Percentiles rank a stretch among this genome's conserved stretches.
Conservation (phyloP, 2,888 invertebrate genomes). For the Pinctada fucata region DNA sequence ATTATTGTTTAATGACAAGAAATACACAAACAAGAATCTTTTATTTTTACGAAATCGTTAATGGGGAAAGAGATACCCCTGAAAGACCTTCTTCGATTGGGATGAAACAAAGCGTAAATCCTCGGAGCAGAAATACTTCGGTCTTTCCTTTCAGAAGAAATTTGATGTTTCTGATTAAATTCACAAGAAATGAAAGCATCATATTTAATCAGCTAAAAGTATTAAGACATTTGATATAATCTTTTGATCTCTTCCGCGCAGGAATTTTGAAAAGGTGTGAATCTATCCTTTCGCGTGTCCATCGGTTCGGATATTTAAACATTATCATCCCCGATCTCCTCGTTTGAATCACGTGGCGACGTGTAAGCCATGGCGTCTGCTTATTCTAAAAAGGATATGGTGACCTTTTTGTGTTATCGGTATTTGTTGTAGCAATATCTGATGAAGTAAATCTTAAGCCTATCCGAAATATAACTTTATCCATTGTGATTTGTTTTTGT, state of each 20-base stretch:
- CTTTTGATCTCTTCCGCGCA: neutral
- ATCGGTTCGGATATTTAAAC: slow-evolving; percentile 8
- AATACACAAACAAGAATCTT: no score
- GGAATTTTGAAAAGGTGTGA: slow-evolving; percentile 18
- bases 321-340: slow-evolving; percentile 13
- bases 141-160: neutral
- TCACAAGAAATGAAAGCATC: neutral
- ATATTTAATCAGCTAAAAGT: neutral
- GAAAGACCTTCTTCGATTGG: neutral
- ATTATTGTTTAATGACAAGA: no score
- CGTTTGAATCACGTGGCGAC: slow-evolving; percentile 20
- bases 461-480: neutral
- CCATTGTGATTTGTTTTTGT: neutral
- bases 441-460: neutral
- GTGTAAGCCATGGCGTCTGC: slow-evolving; percentile 18
- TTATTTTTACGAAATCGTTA: no score
- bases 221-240: neutral
- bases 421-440: neutral
- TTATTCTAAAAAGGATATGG: neutral
- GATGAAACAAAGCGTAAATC: neutral
- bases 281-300: slow-evolving; percentile 20
- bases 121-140: neutral
- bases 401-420: slow-evolving; percentile 9
- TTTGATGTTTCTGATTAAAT: neutral
- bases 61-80: no score